A percentile compares a stretch with the other conserved stretches of the same genome.
These are phyloP conservation scores for Hylaeus anthracinus DNA, from an alignment of 1,140 invertebrate genomes.

Conservation along the genomic window DNA sequence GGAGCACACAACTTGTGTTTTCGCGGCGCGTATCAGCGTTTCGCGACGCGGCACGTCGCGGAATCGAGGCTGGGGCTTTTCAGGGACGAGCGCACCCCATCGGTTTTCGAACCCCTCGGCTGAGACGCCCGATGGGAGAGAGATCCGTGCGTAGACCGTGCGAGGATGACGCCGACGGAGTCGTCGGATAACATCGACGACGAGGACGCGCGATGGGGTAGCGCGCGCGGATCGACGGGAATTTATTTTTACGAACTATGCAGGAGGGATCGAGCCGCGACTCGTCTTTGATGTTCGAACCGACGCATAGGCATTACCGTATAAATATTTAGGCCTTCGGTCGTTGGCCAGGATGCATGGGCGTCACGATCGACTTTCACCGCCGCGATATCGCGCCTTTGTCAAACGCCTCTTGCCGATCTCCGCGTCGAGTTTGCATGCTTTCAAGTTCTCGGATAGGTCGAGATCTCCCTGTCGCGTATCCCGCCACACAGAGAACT, in stretches of 20 bases:
- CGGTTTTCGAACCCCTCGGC: conserved; percentile 52
- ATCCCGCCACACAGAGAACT: too few relatives aligned
- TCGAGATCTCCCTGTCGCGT: too few relatives aligned
- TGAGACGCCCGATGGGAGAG: conserved; percentile 3
- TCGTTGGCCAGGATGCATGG: conserved; percentile 66
- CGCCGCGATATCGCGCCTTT: conserved; percentile 63
- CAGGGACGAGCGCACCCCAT: conserved; percentile 38
- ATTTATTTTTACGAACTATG: conserved; percentile 78
- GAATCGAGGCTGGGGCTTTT: conserved; percentile 13
- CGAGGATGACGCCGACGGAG: conserved; percentile 23
- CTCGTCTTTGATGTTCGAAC: conserved; percentile 76
- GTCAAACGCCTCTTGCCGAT: conserved; percentile 53
- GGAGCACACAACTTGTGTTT: conserved; percentile 73
- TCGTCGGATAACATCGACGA: conserved; percentile 32
- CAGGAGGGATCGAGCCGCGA: conserved; percentile 57
- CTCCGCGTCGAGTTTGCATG: neutral
- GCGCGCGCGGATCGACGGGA: conserved; percentile 53
- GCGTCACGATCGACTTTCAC: conserved; percentile 62
- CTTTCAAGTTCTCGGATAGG: neutral
- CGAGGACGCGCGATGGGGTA: conserved; percentile 32
- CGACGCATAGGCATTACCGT: conserved; percentile 74
- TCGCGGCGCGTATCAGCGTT: conserved; percentile 64
- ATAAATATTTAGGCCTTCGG: conserved; percentile 78
- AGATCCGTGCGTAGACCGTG: neutral
- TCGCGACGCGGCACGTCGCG: conserved; percentile 5